Evolutionary conservation across 2,113 vertebrate species (phyloP).

Genomic region (Corythornis madagascariensis): DNA sequence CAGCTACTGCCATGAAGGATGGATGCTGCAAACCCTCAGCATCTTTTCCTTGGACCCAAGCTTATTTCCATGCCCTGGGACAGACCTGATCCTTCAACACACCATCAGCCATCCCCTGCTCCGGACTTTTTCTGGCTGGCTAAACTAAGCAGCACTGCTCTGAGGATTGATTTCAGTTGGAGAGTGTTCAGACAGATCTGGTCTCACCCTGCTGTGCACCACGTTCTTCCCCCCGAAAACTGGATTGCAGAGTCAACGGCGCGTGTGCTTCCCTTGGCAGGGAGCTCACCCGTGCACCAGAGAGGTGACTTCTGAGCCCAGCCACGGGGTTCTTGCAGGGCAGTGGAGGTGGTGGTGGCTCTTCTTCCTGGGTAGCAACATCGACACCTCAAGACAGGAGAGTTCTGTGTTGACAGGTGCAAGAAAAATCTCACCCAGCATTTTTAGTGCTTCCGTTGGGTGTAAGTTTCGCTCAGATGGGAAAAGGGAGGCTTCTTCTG

Average conservation of each 20-base stretch:
- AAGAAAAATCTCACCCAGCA: background rate
- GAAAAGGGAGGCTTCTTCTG: background rate
- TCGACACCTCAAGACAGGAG: background rate
- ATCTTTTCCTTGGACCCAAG: background rate
- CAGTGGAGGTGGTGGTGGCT: background rate
- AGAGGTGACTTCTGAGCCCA: background rate
- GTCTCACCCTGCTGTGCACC: background rate
- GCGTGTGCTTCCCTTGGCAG: background rate
- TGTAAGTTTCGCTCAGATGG: background rate
- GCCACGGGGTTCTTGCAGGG: fast-evolving
- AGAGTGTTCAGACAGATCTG: background rate
- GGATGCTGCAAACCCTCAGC: background rate
- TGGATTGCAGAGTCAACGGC: background rate
- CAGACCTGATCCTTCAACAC: background rate
- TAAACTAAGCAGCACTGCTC: fast-evolving
- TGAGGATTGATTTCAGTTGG: background rate
- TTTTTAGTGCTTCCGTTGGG: background rate
- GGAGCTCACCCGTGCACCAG: background rate
- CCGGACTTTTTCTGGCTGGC: background rate
- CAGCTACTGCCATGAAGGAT: background rate
- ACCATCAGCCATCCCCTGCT: background rate
- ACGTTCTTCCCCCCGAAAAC: background rate
- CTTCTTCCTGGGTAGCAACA: background rate
- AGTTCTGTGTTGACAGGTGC: background rate
- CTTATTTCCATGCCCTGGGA: background rate